These are phyloP conservation scores for Synchiropus splendidus DNA, from an alignment of 2,113 vertebrate genomes.

Conservation along the genomic window DNA sequence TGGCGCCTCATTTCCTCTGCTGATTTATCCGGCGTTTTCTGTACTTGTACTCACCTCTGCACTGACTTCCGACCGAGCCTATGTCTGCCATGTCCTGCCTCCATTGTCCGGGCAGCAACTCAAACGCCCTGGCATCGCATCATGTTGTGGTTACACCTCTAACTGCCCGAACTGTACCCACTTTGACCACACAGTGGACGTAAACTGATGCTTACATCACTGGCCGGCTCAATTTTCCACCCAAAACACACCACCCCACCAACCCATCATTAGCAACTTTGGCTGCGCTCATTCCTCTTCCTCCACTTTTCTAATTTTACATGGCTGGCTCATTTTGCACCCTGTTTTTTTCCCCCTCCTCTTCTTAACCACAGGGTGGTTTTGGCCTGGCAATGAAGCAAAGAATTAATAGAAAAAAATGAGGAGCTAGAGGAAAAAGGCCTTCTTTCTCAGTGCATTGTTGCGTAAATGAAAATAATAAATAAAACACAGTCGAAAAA, in stretches of 20 bases:
- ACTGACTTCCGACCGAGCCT: slow-evolving; percentile 3
- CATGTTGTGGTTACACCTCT: slow-evolving; percentile 12
- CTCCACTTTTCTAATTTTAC: slow-evolving; percentile 52
- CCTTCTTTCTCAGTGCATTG: neutral
- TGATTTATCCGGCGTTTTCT: slow-evolving; percentile 15
- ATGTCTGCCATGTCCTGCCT: slow-evolving; percentile 10
- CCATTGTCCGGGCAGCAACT: slow-evolving; percentile 17
- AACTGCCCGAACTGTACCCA: slow-evolving; percentile 17
- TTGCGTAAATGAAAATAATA: neutral
- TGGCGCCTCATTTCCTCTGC: slow-evolving; percentile 3
- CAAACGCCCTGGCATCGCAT: slow-evolving; percentile 36
- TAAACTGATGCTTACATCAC: slow-evolving; percentile 47
- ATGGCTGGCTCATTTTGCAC: slow-evolving; percentile 56
- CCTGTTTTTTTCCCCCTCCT: slow-evolving; percentile 28
- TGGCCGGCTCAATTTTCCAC: slow-evolving; percentile 10
- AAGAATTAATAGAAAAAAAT: slow-evolving; percentile 32
- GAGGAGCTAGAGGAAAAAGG: slow-evolving; percentile 1
- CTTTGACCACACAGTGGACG: slow-evolving; percentile 23
- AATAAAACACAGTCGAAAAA: no score
- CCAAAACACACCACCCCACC: slow-evolving; percentile 38
- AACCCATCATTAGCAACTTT: slow-evolving; percentile 53
- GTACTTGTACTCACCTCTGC: slow-evolving; percentile 3
- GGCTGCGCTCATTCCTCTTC: slow-evolving; percentile 30
- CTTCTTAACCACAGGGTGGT: slow-evolving; percentile 44
- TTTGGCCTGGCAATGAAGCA: slow-evolving; percentile 29